Conservation (phyloP, 2,888 invertebrate genomes). For the Tachina fera region DNA sequence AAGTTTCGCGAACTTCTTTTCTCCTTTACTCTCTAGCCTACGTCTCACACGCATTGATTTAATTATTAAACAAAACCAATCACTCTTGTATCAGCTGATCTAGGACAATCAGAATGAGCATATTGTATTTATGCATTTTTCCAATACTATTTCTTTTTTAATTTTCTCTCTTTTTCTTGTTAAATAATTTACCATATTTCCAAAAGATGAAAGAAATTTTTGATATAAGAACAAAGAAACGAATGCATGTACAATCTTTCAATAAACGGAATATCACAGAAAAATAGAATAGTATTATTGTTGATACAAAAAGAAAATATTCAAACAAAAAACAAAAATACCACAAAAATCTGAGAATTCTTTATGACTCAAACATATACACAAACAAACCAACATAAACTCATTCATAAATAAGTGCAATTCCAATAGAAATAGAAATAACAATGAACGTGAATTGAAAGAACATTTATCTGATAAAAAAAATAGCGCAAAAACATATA, state of each 20-base stretch:
- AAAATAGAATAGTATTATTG: conserved; percentile 14
- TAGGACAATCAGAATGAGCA: too few species aligned
- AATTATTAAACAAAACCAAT: too few species aligned
- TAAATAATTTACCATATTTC: not conserved
- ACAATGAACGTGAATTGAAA: conserved; percentile 19
- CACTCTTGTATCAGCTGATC: too few species aligned
- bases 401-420: conserved; percentile 16
- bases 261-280: not conserved
- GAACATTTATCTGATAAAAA: conserved; percentile 44
- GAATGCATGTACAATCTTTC: not conserved
- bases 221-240: not conserved
- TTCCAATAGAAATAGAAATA: not conserved
- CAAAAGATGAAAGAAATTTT: not conserved
- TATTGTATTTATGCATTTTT: too few species aligned
- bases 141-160: too few species aligned
- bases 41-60: too few species aligned
- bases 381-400: not conserved
- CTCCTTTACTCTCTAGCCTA: too few species aligned
- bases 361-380: not conserved
- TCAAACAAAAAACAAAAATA: not conserved
- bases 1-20: too few species aligned
- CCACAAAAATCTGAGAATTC: conserved; percentile 10
- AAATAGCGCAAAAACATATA: conserved; percentile 24
- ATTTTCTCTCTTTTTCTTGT: not conserved
- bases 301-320: conserved; percentile 24